Percentiles rank a stretch among this genome's conserved stretches.
Evolutionary conservation across 2,888 invertebrate species (phyloP).

Genomic region (Drosophila rubida): DNA sequence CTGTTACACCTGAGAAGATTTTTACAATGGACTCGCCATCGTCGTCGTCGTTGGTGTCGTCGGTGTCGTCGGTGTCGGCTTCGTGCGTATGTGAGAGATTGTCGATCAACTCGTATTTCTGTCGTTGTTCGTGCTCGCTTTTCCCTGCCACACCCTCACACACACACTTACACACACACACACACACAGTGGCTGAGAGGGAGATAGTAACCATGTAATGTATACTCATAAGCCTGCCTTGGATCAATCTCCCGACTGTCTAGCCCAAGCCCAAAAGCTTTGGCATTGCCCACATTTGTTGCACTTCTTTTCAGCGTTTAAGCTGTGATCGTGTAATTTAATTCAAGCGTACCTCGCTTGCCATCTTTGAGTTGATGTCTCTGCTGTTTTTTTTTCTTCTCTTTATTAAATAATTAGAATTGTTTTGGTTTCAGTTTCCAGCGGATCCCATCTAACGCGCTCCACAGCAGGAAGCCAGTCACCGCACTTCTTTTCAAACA

Average conservation of each 20-base stretch:
- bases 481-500: constrained; percentile 54
- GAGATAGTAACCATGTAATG: constrained; percentile 44
- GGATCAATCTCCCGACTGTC: constrained; percentile 45
- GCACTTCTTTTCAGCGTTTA: constrained; percentile 64
- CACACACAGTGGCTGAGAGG: not conserved
- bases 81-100: constrained; percentile 24
- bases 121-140: constrained; percentile 33
- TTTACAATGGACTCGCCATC: constrained; percentile 75
- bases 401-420: constrained; percentile 75
- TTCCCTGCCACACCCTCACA: constrained; percentile 14
- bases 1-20: constrained; percentile 84
- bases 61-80: constrained; percentile 2
- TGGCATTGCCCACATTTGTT: constrained; percentile 51
- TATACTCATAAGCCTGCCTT: constrained; percentile 53
- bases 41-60: constrained; percentile 1
- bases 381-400: constrained; percentile 12
- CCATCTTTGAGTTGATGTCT: constrained; percentile 5
- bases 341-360: constrained; percentile 71
- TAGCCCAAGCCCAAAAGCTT: constrained; percentile 36
- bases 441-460: constrained; percentile 47
- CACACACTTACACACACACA: constrained; percentile 3
- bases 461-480: constrained; percentile 68
- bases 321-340: constrained; percentile 64
- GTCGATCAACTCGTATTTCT: constrained; percentile 71
- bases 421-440: constrained; percentile 71